Conservation (phyloP, 2,888 invertebrate genomes). For the Stegana nigrithorax region DNA sequence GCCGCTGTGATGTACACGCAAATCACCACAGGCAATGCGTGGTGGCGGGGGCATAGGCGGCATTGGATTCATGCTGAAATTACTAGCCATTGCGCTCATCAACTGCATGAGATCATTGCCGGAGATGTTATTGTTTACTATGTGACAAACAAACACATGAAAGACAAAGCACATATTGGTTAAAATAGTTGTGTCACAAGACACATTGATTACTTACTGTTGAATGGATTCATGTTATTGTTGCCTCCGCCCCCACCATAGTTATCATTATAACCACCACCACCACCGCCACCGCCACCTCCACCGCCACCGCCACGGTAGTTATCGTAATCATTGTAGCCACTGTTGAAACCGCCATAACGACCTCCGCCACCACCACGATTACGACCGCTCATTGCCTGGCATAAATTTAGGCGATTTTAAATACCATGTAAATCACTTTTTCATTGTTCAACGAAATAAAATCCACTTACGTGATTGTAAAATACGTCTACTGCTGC, state of each 20-base stretch:
- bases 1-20: conserved; percentile 71
- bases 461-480: conserved; percentile 57
- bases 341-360: conserved; percentile 33
- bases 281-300: conserved; percentile 32
- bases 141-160: not conserved
- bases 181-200: not conserved
- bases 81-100: conserved; percentile 63
- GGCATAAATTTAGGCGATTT: too few species aligned
- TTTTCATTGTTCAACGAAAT: too few species aligned
- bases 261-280: conserved; percentile 47
- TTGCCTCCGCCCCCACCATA: too few species aligned
- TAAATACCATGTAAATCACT: too few species aligned
- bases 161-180: not conserved
- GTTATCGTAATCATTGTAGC: conserved; percentile 48
- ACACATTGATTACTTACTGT: conserved; percentile 46
- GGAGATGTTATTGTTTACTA: conserved; percentile 50
- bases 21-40: conserved; percentile 72
- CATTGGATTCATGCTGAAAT: conserved; percentile 64
- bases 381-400: conserved; percentile 61
- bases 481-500: conserved; percentile 31
- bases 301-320: conserved; percentile 35
- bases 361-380: conserved; percentile 38
- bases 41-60: conserved; percentile 67
- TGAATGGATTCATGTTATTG: conserved; percentile 49
- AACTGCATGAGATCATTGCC: conserved; percentile 61